phyloP scores from a whole-genome alignment of 2,888 invertebrate species.

The Harmothoe impar region DNA sequence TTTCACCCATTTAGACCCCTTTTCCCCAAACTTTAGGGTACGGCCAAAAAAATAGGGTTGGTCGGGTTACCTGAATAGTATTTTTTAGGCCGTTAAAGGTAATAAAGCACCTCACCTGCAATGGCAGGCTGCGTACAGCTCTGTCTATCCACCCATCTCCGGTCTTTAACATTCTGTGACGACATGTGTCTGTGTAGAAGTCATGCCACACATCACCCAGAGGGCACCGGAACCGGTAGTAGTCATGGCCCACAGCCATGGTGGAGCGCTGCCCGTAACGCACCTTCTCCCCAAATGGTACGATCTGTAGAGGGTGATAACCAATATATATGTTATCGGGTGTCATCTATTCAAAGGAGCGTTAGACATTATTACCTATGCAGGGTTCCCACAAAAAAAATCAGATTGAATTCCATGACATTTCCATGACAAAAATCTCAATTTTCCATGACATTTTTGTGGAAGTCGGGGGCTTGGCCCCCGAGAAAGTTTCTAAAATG shows the following conservation, averaged over 20 bases:
- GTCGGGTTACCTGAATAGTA: too few species aligned
- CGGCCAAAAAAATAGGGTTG: too few species aligned
- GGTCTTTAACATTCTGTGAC: conserved; percentile 12
- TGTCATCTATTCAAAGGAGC: neutral
- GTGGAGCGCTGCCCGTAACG: neutral
- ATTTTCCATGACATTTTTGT: too few species aligned
- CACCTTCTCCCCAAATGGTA: neutral
- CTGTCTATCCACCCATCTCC: conserved; percentile 42
- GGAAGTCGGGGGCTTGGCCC: too few species aligned
- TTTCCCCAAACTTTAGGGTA: too few species aligned
- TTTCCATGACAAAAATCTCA: too few species aligned
- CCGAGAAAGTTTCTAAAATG: too few species aligned
- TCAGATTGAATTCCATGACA: too few species aligned
- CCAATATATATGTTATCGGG: neutral
- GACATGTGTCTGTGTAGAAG: conserved; percentile 26
- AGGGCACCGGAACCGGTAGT: conserved; percentile 45
- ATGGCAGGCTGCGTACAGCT: conserved; percentile 10
- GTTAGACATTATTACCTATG: too few species aligned
- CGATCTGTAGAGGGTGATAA: neutral
- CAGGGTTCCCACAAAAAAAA: too few species aligned
- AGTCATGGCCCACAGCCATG: neutral
- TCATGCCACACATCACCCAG: conserved; percentile 60
- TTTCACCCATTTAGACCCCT: too few species aligned
- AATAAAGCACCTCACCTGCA: conserved; percentile 28
- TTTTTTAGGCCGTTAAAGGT: too few species aligned